Percentiles rank a stretch among this genome's conserved stretches.
phyloP scores from a whole-genome alignment of 2,113 vertebrate genomes.

The Perca fluviatilis region DNA sequence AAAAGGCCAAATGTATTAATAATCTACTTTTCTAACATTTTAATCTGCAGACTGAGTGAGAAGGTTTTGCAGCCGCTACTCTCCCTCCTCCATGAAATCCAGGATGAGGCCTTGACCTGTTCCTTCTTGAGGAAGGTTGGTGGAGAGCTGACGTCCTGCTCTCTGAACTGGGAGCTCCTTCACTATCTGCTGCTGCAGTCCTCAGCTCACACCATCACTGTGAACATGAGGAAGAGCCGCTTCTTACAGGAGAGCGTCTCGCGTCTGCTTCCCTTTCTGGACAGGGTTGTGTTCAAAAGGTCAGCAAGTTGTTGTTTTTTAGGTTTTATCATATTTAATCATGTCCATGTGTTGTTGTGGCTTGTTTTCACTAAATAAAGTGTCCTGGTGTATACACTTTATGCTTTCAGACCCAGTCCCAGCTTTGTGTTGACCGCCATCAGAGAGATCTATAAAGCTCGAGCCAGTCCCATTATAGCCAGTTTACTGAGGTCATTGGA shows the following conservation, averaged over 20 bases:
- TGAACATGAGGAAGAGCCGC: constrained; percentile 33
- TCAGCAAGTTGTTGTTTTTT: not conserved
- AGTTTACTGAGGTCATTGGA: constrained; percentile 19
- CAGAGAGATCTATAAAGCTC: constrained; percentile 33
- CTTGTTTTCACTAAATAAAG: not conserved
- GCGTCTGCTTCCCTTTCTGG: constrained; percentile 47
- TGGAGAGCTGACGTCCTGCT: constrained; percentile 49
- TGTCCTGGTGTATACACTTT: not conserved
- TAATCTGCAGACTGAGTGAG: constrained; percentile 27
- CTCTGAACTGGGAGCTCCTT: constrained; percentile 52
- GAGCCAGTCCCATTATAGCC: not conserved
- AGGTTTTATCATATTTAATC: not conserved
- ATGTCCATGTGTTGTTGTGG: not conserved
- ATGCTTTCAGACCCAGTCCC: constrained; percentile 30
- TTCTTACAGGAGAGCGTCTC: constrained; percentile 28
- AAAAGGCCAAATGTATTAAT: too few species aligned
- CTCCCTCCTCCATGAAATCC: constrained; percentile 4
- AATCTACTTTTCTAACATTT: not conserved
- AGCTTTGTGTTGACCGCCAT: constrained; percentile 43
- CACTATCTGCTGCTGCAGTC: constrained; percentile 27
- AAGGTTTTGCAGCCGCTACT: constrained; percentile 10
- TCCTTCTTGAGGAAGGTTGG: constrained; percentile 23
- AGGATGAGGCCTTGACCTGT: constrained; percentile 16
- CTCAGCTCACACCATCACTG: constrained; percentile 34
- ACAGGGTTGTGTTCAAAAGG: constrained; percentile 34